Conservation (phyloP, 2,888 invertebrate species). For the Altica lythri region DNA sequence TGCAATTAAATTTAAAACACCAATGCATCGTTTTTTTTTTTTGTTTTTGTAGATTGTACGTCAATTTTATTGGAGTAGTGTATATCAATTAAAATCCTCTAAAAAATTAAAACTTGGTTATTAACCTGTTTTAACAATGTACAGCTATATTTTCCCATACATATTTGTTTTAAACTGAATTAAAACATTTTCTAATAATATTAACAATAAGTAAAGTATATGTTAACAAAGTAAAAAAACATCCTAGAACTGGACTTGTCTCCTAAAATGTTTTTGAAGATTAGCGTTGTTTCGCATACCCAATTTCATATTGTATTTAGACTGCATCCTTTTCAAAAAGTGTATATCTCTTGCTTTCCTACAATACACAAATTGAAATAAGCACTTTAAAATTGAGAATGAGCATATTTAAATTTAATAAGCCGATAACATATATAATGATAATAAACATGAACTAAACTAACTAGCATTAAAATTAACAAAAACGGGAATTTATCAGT, state of each 20-base stretch:
- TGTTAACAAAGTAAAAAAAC: background rate
- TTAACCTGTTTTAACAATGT: too few relatives aligned
- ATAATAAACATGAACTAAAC: too few relatives aligned
- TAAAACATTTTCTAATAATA: background rate
- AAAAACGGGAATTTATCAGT: too few relatives aligned
- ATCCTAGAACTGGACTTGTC: constrained; percentile 76
- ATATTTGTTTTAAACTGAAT: too few relatives aligned
- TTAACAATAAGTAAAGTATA: background rate
- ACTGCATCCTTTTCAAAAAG: constrained; percentile 79
- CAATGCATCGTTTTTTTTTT: background rate
- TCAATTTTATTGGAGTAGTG: background rate
- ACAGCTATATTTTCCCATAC: too few relatives aligned
- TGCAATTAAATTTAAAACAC: too few relatives aligned
- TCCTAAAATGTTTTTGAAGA: constrained; percentile 79
- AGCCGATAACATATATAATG: constrained; percentile 15
- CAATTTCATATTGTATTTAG: constrained; percentile 76
- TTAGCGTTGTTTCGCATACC: constrained; percentile 77
- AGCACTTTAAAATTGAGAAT: too few relatives aligned
- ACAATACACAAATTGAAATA: constrained; percentile 40
- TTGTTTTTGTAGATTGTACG: too few relatives aligned
- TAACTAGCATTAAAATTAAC: too few relatives aligned
- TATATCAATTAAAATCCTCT: background rate
- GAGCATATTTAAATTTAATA: background rate
- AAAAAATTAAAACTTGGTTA: too few relatives aligned
- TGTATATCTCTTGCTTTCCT: constrained; percentile 84